Evolutionary conservation across 1,140 invertebrate genomes (phyloP), one percentile per base, ranked within the genome.

Genomic region (Ptiloglossa arizonensis): DNA sequence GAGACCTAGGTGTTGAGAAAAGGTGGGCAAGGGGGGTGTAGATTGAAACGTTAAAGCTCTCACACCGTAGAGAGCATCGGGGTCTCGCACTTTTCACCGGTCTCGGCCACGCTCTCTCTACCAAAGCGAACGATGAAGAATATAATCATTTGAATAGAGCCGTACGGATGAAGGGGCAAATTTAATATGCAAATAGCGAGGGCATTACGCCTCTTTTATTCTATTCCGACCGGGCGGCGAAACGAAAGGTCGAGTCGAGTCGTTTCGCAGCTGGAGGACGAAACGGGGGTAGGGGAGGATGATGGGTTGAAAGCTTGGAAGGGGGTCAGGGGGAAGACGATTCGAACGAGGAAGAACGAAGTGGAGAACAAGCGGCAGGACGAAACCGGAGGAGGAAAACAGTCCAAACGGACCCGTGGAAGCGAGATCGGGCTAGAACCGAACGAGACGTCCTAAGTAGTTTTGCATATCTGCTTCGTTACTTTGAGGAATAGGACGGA

Each of bases 401-500:
- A 57, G 64, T 19, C 22, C n/a, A 50, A 17, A 69, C 8, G 50
- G 57, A 38, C 13, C 22, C 46, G 8, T 44, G 69, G 79, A 81
- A 79, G 82, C n/a, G n/a, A n/a, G n/a, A n/a, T n/a, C n/a, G n/a
- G n/a, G n/a, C n/a, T n/a, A n/a, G n/a, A n/a, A n/a, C 68, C 64
- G 68, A 85, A 85, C 68, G 76, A 83, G 72, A 83, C 75, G 63
- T 76, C 67, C 76, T 85, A 83, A 87, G 81, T 86, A 87, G 85
- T 88, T 87, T 87, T 87, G 86, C 87, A 88, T 88, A 86, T 87
- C 85, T 85, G 76, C 86, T 88, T 87, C 81, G 86, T 88, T 87
- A 88, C 79, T 79, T 69, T 70, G 79, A 86, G 86, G 86, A 86
- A 88, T 77, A 66, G 62, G 76, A 67, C n/a, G n/a, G n/a, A 81